Base-by-base conservation (phyloP, 2,113 vertebrate genomes). In the Mastomys coucha region DNA sequence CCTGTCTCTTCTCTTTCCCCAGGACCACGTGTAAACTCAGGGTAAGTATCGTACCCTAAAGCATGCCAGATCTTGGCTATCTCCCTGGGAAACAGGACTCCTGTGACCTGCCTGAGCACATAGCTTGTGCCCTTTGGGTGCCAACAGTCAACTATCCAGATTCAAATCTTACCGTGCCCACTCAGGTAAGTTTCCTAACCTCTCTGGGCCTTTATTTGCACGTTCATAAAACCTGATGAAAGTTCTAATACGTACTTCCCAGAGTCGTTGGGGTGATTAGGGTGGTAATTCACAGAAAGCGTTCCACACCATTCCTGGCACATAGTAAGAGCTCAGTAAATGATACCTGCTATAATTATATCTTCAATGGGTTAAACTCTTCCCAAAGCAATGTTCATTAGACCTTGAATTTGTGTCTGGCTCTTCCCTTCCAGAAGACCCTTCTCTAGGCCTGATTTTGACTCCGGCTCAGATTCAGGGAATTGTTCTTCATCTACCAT, bases 201-300 rank as follows among this genome's bases (percentile, higher is more conserved):
- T 96, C 94, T 89, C 96, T 96, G 91, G 82, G 86, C 91, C 75
- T 89, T n/a, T 7, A 63, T 91, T 94, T 87, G 39, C 82, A 75
- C 86, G 31, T 67, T 96, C 81, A 95, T 95, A 95, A 97, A 96
- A 96, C 60, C 72, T 53, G 97, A 94, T 96, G 86, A 93, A 97
- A 96, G 89, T 94, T 92, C 33, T 58, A 53, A 53, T 49, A 63
- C 89, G 65, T 82, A 33, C 88, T 69, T 96, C 58, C 65, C 82
- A 87, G 82, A 28, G 39, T 58, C 63, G 85, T 39, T 65, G 77
- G 75, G 89, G 75, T 88, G 94, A 96, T 94, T 77, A 93, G 92
- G 28, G 80, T 39, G 70, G 33, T 84, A 90, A 92, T 91, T 92
- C 70, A 82, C 28, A 53, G 31, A 84, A 96, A 88, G 80, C 45